These are phyloP conservation scores for Indicator indicator DNA, from an alignment of 2,113 vertebrate genomes.

Conservation along the genomic window DNA sequence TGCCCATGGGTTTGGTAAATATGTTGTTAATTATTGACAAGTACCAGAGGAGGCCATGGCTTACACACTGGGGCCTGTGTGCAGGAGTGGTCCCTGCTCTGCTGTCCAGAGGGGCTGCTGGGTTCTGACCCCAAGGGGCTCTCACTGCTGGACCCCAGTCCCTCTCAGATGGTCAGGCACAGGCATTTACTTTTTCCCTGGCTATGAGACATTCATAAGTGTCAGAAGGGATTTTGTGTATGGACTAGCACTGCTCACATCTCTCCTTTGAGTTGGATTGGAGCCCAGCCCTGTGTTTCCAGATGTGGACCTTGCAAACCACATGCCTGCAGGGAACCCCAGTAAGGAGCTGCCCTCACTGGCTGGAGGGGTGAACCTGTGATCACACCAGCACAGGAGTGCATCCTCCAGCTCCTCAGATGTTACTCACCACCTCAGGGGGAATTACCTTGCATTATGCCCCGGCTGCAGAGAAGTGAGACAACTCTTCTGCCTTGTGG, in stretches of 20 bases:
- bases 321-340: neutral
- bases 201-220: neutral
- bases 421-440: fast-evolving
- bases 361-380: neutral
- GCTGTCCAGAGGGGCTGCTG: neutral
- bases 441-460: neutral
- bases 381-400: neutral
- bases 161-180: neutral
- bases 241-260: fast-evolving
- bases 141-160: neutral
- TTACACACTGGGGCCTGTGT: neutral
- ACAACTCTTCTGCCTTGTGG: neutral
- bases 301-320: neutral
- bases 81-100: neutral
- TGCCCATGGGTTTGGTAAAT: neutral
- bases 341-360: neutral
- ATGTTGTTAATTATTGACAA: neutral
- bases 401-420: neutral
- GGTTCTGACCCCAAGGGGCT: neutral
- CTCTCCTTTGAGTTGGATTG: neutral
- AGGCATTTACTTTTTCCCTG: neutral
- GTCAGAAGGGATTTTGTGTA: neutral
- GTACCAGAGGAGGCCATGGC: neutral
- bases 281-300: neutral
- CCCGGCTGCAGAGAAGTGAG: neutral